Evolutionary conservation across 2,888 invertebrate genomes (phyloP), one percentile per base, ranked within the genome.

Genomic region (Elaeidobius kamerunicus): DNA sequence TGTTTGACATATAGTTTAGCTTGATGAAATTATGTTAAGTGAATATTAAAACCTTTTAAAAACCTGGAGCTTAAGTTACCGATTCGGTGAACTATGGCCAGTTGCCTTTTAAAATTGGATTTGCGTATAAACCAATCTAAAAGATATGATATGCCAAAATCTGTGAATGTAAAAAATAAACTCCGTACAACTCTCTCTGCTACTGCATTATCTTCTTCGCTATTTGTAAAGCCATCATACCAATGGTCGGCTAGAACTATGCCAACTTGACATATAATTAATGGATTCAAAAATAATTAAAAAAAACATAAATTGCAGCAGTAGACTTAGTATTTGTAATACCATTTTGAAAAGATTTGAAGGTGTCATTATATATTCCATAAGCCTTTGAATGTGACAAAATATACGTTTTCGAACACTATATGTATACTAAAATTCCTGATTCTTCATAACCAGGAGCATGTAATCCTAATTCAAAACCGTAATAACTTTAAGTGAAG

Each of bases 361-460:
- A 54, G 1, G 38, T 39, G 3, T 40, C 49, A 32, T 54, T 35
- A 20, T 54, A 54, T 6, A 32, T 14, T 7, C 40, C 23, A 18
- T 54, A 54, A n/a, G 49, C 39, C 30, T 49, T 54, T 2, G 54
- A 48, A 34, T 54, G 54, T 1, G 54, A 48, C 28, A 49, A 9
- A 17, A 49, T 17, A 12, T 40, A 35, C 14, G 32, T 23, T 15
- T 54, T 40, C 9, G 35, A 23, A 38, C 54, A 54, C 5, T n/a
- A n/a, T n/a, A 3, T 17, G 28, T 54, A 54, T 6, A 38, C 43
- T 12, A 38, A 14, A 19, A 23, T 43, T 3, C 47, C 52, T 7
- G 47, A 42, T 12, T 47, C 18, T 2, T 28, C 23, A 3, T 42
- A 19, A 18, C 52, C 52, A 19, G 52, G 52, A 6, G 52, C 52